Base-by-base conservation (phyloP, 92 coral and sea anemone genomes). In the Desmophyllum pertusum region DNA sequence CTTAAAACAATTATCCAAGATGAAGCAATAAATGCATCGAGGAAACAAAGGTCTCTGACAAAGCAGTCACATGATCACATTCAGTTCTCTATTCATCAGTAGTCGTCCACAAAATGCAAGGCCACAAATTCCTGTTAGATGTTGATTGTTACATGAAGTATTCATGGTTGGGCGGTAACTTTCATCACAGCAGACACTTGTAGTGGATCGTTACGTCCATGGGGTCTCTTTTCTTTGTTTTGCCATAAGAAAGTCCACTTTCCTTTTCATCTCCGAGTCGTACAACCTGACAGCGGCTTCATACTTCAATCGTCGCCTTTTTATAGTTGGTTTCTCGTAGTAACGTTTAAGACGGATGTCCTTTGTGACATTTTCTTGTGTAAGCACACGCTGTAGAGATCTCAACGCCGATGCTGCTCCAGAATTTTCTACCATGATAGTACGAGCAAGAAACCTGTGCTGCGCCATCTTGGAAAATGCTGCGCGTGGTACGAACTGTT, bases 251-350 rank as follows among this genome's bases (percentile, higher is more conserved):
- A 96, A 96, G 40, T 88, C 92, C 33, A 96, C 95, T 80, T 96
- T 96, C 41, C 86, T 72, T 77, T 90, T 84, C 98, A 96, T 96
- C 80, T 96, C 95, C 11, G 88, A 81, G 87, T 96, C 94, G 89
- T 96, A 96, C 70, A 96, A 79, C 81, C 87, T 90, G 37, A 96
- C 67, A 5, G 92, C 85, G 84, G 89, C 92, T 73, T 96, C 99
- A 79, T 96, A 96, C 85, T 92, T 92, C 87, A 90, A 85, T 77
- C 99, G 89, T 70, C 99, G 89, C 73, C 99, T 91, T 76, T 92
- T 96, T 42, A 96, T 76, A 29, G 99, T 96, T 8, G 99, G 99
- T 87, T 96, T 96, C 81, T 96, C 99, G 78, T 92, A 96, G 68
- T 86, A 88, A 67, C 95, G 84, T 68, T 96, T 96, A 9, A 96